These are phyloP conservation scores for Trissonchulus latispiculum DNA, from an alignment of 2,888 invertebrate species.

Conservation along the genomic window DNA sequence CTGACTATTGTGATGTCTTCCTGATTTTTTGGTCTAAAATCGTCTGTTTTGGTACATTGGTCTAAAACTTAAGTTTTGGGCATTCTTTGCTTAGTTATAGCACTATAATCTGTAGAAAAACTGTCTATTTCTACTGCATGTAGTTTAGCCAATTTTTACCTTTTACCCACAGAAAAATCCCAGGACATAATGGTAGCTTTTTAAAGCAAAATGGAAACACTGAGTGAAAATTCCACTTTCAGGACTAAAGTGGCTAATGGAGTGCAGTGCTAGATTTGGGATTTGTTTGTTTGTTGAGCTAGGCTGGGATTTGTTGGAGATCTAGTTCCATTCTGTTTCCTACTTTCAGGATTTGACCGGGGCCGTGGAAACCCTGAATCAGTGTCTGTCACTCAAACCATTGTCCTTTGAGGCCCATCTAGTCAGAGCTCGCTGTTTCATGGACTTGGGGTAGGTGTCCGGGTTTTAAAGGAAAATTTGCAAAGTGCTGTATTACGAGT, in stretches of 20 bases:
- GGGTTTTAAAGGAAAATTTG: too few relatives aligned
- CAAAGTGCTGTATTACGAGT: too few relatives aligned
- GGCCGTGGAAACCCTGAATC: conserved; percentile 74
- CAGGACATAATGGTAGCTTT: neutral
- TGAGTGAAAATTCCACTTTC: too few relatives aligned
- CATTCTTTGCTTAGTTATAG: neutral
- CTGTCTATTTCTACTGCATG: too few relatives aligned
- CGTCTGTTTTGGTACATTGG: neutral
- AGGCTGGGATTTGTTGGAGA: too few relatives aligned
- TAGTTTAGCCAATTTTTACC: too few relatives aligned
- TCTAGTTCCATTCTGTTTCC: neutral
- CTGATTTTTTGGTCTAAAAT: neutral
- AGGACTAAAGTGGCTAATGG: too few relatives aligned
- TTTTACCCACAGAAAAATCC: too few relatives aligned
- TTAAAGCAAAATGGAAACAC: neutral
- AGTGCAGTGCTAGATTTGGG: too few relatives aligned
- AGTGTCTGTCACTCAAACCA: conserved; percentile 70
- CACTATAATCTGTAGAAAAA: too few relatives aligned
- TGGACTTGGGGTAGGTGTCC: neutral
- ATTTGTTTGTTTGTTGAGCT: too few relatives aligned
- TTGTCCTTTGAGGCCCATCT: conserved; percentile 85
- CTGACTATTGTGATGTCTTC: too few relatives aligned
- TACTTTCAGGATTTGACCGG: conserved; percentile 45
- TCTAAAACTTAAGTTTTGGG: neutral
- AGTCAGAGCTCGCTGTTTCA: conserved; percentile 57